Conservation (phyloP, 2,113 vertebrate genomes). For the Todiramphus chloris region DNA sequence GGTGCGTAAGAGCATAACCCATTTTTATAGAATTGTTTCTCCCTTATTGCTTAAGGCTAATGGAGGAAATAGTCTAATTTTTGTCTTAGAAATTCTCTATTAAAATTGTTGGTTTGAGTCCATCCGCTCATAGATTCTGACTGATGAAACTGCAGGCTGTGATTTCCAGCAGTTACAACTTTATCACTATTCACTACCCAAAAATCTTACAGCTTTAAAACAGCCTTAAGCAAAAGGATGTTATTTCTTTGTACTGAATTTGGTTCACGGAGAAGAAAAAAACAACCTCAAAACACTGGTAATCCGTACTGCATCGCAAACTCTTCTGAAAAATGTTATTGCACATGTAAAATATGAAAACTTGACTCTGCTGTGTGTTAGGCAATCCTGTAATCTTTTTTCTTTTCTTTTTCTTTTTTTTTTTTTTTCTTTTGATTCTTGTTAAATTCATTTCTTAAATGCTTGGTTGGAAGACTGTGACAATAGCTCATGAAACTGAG, state of each 20-base stretch:
- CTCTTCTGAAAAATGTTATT: conserved; percentile 85
- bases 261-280: conserved; percentile 60
- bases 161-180: conserved; percentile 53
- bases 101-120: conserved; percentile 54
- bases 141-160: conserved; percentile 47
- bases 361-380: conserved; percentile 95
- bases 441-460: conserved; percentile 91
- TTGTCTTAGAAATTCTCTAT: conserved; percentile 55
- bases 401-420: conserved; percentile 71
- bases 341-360: conserved; percentile 98
- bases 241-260: conserved; percentile 69
- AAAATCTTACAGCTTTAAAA: conserved; percentile 75
- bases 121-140: conserved; percentile 30
- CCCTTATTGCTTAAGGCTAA: conserved; percentile 72
- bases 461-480: conserved; percentile 97
- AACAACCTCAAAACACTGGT: conserved; percentile 76
- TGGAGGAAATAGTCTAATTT: conserved; percentile 56
- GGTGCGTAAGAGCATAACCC: conserved; percentile 47
- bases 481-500: conserved; percentile 91
- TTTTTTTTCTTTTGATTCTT: conserved; percentile 75
- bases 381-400: conserved; percentile 91
- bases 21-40: conserved; percentile 61
- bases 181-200: conserved; percentile 62
- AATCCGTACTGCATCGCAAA: conserved; percentile 82
- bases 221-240: conserved; percentile 77